Evolutionary conservation across 2,888 invertebrate species (phyloP).

Genomic region (Tachystola acroxantha): DNA sequence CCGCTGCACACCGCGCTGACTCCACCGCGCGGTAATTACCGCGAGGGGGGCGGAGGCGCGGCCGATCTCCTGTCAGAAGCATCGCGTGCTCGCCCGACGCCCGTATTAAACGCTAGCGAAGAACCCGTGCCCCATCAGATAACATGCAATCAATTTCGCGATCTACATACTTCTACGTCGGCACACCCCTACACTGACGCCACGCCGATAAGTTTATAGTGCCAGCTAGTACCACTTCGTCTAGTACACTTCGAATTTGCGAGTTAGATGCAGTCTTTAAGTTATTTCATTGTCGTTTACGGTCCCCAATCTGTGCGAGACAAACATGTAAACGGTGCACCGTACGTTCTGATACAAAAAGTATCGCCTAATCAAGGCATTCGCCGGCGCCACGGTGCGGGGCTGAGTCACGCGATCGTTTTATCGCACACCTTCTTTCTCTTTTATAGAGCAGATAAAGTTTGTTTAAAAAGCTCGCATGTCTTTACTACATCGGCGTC

Average conservation of each 20-base stretch:
- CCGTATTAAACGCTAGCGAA: conserved; percentile 74
- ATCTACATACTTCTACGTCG: conserved; percentile 74
- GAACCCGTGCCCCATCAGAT: conserved; percentile 75
- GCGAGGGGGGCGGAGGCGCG: conserved; percentile 55
- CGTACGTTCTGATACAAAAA: conserved; percentile 28
- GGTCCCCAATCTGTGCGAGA: too few relatives aligned
- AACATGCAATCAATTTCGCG: conserved; percentile 77
- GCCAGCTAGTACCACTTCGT: conserved; percentile 67
- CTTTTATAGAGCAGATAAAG: conserved; percentile 70
- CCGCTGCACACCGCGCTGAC: conserved; percentile 51
- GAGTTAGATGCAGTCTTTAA: conserved; percentile 19
- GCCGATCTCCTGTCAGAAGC: conserved; percentile 73
- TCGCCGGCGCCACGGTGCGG: conserved; percentile 53
- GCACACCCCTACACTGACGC: conserved; percentile 71
- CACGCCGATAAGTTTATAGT: conserved; percentile 66
- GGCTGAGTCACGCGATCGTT: conserved; percentile 70
- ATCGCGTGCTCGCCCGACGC: conserved; percentile 71
- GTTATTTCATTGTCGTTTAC: neutral
- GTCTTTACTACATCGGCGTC: conserved; percentile 63
- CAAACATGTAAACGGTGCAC: conserved; percentile 4
- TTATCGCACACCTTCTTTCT: conserved; percentile 72
- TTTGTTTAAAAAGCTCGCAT: conserved; percentile 74
- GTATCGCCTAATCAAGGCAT: conserved; percentile 65
- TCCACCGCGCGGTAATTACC: conserved; percentile 60
- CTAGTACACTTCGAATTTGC: conserved; percentile 33